phyloP scores from a whole-genome alignment of 2,797 vertebrate species.

The Odontamblyopus lacepedii region DNA sequence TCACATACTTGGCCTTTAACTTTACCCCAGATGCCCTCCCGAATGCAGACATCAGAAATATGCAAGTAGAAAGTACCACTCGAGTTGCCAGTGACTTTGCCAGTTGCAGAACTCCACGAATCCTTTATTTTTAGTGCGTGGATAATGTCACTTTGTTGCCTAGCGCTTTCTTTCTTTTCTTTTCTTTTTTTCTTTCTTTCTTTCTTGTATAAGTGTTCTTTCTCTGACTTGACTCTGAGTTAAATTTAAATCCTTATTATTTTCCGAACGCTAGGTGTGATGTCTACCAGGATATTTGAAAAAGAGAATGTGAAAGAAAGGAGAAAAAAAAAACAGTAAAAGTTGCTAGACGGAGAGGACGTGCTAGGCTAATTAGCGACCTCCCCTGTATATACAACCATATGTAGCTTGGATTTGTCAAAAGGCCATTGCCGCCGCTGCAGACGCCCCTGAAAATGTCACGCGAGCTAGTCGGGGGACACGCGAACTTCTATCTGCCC shows the following conservation, averaged over 20 bases:
- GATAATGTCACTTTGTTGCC: slow-evolving; percentile 2
- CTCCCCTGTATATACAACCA: neutral
- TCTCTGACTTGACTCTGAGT: neutral
- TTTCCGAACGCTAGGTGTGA: neutral
- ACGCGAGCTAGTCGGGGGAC: slow-evolving; percentile 2
- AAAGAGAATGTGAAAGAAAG: neutral
- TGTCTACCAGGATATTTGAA: slow-evolving; percentile 1
- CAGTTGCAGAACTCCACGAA: neutral
- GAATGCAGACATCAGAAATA: neutral
- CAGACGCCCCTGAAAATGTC: neutral
- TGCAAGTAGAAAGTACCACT: neutral
- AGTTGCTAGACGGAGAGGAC: slow-evolving; percentile 2
- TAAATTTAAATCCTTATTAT: slow-evolving; percentile 1
- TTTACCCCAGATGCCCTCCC: neutral
- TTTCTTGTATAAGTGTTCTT: neutral
- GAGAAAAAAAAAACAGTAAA: neutral
- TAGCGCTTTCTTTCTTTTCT: neutral
- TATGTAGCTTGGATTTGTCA: neutral
- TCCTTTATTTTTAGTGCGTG: neutral
- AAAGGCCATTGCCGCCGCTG: neutral
- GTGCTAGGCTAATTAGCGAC: neutral
- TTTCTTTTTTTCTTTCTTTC: neutral
- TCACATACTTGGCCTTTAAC: neutral
- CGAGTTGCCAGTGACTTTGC: neutral
- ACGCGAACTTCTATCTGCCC: neutral